Evolutionary conservation across 2,113 vertebrate genomes (phyloP), one percentile per base, ranked within the genome.

Genomic region (Antennarius striatus): DNA sequence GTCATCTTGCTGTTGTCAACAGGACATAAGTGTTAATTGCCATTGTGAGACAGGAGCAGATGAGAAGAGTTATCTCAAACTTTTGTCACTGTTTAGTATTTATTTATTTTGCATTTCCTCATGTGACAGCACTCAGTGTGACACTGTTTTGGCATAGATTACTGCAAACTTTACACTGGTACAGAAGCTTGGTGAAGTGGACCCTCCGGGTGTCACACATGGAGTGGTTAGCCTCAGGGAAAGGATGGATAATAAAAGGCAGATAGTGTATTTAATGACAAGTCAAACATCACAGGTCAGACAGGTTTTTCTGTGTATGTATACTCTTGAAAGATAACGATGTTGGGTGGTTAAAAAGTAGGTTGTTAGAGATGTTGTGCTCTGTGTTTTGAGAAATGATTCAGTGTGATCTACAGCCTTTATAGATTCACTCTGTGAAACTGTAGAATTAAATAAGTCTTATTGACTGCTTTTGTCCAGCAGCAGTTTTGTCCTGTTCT

Each of bases 401-500:
- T 40, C 47, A 22, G 5, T 13, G 4, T 30, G 22, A 4, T 43
- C 32, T 36, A 36, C 32, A 36, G 7, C 32, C 32, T 58, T 64
- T 78, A 15, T 54, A 10, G 28, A 43, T 45, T n/a, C 3, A 4
- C 30, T 28, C 2, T 22, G 15, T 49, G 15, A 54, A 8, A 76
- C 39, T 72, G 4, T 29, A 48, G 42, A 75, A 50, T 58, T 65
- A 42, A 59, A 2, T 12, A 46, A 22, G 10, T 10, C 1, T 42
- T 12, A 65, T 71, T 56, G 81, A 51, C 12, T 28, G n/a, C 51
- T 36, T 63, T 69, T 77, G 84, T 86, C 84, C 87, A 77, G 75
- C 62, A 32, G 36, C 64, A 11, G 3, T 65, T 63, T 66, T 81
- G 86, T 75, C 91, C 87, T 92, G 83, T 52, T 66, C 72, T 86